phyloP scores from a whole-genome alignment of 1,140 invertebrate genomes.

The Lasaia peninsularis region DNA sequence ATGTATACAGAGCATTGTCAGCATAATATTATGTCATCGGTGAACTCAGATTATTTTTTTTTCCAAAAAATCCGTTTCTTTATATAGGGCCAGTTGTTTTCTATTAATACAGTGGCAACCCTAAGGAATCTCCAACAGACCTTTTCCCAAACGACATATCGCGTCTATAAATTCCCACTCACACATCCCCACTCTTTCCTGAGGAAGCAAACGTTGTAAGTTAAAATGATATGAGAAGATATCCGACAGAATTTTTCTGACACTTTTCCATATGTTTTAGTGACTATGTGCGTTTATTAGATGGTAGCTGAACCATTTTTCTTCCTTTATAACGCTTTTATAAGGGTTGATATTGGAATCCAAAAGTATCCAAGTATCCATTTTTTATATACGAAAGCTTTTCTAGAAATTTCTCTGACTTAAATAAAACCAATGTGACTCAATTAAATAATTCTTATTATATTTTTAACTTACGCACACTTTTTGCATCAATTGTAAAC shows the following conservation, averaged over 20 bases:
- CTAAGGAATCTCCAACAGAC: not conserved
- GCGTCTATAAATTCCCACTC: constrained; percentile 7
- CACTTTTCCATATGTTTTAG: constrained; percentile 10
- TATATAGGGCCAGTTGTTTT: not conserved
- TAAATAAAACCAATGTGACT: too few species aligned
- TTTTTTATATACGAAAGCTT: not conserved
- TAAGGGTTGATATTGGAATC: not conserved
- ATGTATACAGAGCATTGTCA: too few species aligned
- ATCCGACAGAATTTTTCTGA: not conserved
- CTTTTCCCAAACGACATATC: constrained; percentile 6
- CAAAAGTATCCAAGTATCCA: not conserved
- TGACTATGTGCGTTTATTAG: constrained; percentile 8
- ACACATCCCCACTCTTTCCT: not conserved
- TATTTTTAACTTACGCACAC: too few species aligned
- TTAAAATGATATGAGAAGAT: constrained; percentile 11
- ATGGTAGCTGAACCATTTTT: not conserved
- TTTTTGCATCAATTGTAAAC: too few species aligned
- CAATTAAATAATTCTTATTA: too few species aligned
- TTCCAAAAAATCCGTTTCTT: too few species aligned
- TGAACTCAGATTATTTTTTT: too few species aligned
- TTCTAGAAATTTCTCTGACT: too few species aligned
- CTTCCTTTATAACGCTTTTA: not conserved
- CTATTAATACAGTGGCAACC: not conserved
- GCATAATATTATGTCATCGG: too few species aligned
- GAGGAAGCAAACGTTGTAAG: constrained; percentile 10